These are phyloP conservation scores for Cantharis rufa DNA, from an alignment of 2,888 invertebrate species.

Conservation along the genomic window DNA sequence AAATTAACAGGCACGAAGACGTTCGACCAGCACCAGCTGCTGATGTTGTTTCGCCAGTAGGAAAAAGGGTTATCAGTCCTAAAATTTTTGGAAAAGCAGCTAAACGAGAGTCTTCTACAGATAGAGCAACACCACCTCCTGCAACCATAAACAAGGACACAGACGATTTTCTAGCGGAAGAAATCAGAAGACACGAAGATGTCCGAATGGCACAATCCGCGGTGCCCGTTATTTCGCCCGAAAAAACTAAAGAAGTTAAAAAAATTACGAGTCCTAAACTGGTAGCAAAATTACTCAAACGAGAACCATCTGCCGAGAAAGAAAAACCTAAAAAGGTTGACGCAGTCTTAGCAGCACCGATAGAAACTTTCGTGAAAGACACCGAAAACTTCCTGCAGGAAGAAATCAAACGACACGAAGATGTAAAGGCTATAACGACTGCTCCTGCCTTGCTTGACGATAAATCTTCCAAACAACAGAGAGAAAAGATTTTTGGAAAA, in stretches of 20 bases:
- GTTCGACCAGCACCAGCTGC: conserved; percentile 7
- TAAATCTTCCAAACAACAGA: not conserved
- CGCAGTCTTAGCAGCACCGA: conserved; percentile 33
- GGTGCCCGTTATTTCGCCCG: not conserved
- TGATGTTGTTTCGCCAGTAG: not conserved
- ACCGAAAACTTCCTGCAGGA: conserved; percentile 33
- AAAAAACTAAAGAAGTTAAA: conserved; percentile 20
- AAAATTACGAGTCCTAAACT: conserved; percentile 35
- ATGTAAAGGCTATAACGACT: conserved; percentile 12
- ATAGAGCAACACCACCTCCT: not conserved
- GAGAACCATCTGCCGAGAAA: conserved; percentile 15
- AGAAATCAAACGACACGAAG: conserved; percentile 33
- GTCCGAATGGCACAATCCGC: conserved; percentile 11
- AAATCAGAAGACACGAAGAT: conserved; percentile 31
- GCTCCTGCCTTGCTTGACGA: not conserved
- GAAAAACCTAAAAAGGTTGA: conserved; percentile 11
- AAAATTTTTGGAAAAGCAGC: conserved; percentile 31
- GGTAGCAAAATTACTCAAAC: conserved; percentile 35
- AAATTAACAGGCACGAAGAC: conserved; percentile 32
- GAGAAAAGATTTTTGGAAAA: not conserved
- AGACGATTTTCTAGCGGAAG: conserved; percentile 35
- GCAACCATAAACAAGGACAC: conserved; percentile 22
- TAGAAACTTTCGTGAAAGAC: conserved; percentile 3
- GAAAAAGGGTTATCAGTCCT: not conserved
- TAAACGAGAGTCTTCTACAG: conserved; percentile 17